Conservation (phyloP, 2,797 vertebrate genomes). For the Myripristis jacobus region DNA sequence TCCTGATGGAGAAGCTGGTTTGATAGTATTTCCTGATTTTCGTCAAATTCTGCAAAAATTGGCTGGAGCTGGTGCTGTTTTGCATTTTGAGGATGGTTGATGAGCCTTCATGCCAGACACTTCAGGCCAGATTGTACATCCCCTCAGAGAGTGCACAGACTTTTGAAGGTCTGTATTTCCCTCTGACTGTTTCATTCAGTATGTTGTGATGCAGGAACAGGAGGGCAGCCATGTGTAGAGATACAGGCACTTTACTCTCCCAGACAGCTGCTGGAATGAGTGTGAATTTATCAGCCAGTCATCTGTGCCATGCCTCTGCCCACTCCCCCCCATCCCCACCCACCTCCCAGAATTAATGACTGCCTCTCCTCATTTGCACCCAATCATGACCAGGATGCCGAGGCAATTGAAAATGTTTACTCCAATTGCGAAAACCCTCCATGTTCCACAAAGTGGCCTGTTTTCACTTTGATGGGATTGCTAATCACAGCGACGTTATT, state of each 20-base stretch:
- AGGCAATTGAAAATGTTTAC: constrained; percentile 85
- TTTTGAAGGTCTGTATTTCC: constrained; percentile 74
- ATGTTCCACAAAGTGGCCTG: constrained; percentile 82
- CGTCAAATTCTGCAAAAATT: constrained; percentile 66
- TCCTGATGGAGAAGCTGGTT: constrained; percentile 59
- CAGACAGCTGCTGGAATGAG: constrained; percentile 84
- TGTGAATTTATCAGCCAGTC: constrained; percentile 84
- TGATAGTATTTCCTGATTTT: constrained; percentile 70
- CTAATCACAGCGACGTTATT: constrained; percentile 83
- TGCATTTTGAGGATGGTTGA: constrained; percentile 70
- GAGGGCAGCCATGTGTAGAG: constrained; percentile 81
- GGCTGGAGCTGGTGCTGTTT: constrained; percentile 53
- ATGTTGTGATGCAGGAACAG: constrained; percentile 80
- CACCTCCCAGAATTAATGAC: constrained; percentile 83
- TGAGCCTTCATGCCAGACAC: constrained; percentile 67
- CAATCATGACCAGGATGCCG: constrained; percentile 83
- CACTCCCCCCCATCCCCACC: constrained; percentile 64
- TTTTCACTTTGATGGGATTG: constrained; percentile 84
- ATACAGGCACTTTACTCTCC: constrained; percentile 81
- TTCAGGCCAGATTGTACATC: constrained; percentile 71
- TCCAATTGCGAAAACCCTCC: constrained; percentile 80
- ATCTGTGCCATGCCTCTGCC: constrained; percentile 79
- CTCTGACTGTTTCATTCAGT: constrained; percentile 78
- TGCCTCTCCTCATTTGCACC: constrained; percentile 84
- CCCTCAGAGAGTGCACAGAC: constrained; percentile 67